Evolutionary conservation across 2,797 vertebrate species (phyloP), one percentile per base, ranked within the genome.

Genomic region (Tangara arthus): DNA sequence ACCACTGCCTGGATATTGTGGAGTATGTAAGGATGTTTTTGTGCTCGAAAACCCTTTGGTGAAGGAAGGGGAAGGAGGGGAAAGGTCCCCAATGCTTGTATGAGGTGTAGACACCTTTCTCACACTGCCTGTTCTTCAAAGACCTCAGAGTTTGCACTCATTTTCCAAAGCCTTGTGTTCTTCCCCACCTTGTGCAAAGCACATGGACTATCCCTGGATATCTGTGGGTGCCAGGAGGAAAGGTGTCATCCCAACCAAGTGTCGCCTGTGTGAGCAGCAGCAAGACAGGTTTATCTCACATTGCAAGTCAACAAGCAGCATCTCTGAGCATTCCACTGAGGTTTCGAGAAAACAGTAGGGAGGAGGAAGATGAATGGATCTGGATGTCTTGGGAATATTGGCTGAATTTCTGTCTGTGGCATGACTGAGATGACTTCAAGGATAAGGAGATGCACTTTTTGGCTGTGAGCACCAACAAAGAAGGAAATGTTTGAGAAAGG

Each of bases 221-320:
- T 63, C 53, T 11, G 2, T 1, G 3, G 41, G 26, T n/a, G 15
- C 27, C 12, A n/a, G 53, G 53, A 47, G 35, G 10, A 46, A 24
- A 37, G 19, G 11, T 27, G 11, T 61, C 39, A n/a, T 42, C 42
- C 23, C 46, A 53, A 4, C 12, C 27, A 30, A 22, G 26, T 57
- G 34, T 6, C 11, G 11, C 11, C 12, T 9, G 6, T 3, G 1
- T 22, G 50, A 52, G 16, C 63, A 39, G 47, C 65, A 49, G 20
- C 0, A 1, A 57, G 46, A 64, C 42, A 64, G 15, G 37, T 44
- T 77, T 19, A 34, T 46, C 46, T 77, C 11, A 3, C 0, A 0
- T 46, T 53, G 47, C 65, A 59, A 30, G 20, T 83, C n/a, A 34
- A 19, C 12, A 15, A 37, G 28, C 37, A 46, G 34, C 3, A 2